phyloP scores from a whole-genome alignment of 2,888 invertebrate species.

The Hirtodrosophila histrioides region DNA sequence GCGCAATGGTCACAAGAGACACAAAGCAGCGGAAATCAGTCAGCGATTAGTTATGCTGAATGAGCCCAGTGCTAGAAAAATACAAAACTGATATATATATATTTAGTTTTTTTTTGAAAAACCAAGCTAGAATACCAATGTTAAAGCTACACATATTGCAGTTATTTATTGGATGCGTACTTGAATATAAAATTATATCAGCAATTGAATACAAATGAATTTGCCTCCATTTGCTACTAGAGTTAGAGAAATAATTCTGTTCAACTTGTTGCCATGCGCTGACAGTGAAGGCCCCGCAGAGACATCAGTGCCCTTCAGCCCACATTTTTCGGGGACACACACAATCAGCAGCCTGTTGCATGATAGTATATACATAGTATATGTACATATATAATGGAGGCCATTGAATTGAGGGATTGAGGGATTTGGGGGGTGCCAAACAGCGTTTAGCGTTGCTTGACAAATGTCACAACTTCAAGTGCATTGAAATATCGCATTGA shows the following conservation, averaged over 20 bases:
- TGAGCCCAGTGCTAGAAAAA: no score
- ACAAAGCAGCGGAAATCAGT: no score
- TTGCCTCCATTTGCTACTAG: no score
- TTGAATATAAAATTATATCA: constrained; percentile 10
- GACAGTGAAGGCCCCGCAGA: constrained; percentile 4
- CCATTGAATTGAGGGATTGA: constrained; percentile 22
- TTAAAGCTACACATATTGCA: neutral
- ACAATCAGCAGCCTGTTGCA: constrained; percentile 37
- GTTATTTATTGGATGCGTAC: neutral
- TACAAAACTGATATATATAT: no score
- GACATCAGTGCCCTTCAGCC: constrained; percentile 4
- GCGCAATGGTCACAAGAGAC: no score
- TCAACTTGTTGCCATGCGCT: no score
- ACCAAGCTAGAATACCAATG: constrained; percentile 2
- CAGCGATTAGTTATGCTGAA: no score
- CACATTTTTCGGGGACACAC: constrained; percentile 8
- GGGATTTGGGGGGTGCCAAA: neutral
- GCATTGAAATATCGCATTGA: constrained; percentile 39
- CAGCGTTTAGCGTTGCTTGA: neutral
- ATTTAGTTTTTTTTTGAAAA: no score
- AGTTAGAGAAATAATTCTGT: no score
- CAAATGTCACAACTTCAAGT: constrained; percentile 42
- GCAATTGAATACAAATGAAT: constrained; percentile 39
- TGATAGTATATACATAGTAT: constrained; percentile 17
- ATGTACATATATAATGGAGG: constrained; percentile 10